Base-by-base conservation (phyloP, 64 coral and sea anemone genomes). In the Porites lutea region DNA sequence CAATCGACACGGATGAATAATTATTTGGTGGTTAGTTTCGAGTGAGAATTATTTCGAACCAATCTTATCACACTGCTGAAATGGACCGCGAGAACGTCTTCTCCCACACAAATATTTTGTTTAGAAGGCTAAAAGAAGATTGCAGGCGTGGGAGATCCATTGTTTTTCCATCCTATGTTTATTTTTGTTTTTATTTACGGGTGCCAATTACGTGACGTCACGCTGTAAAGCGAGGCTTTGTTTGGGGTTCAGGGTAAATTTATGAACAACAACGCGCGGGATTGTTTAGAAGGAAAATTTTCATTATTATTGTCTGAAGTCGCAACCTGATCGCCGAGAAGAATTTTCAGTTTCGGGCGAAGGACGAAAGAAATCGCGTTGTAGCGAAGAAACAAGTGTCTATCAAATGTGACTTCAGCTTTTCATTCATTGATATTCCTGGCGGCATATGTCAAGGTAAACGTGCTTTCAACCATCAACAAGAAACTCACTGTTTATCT, bases 151-250 rank as follows among this genome's bases (percentile, higher is more conserved):
- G 21, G 48, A 89, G 13, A 3, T 37, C 37, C 66, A 89, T 96
- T 86, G 61, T 62, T 96, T 86, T 53, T 50, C 85, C 60, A 59
- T 61, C 71, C 88, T 97, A 52, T 97, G 95, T 97, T 97, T 97
- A 94, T 97, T 97, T 97, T 97, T 97, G 95, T 97, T 97, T 94
- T 97, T 97, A 97, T 97, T 97, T 97, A 97, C 95, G 93, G 95
- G 95, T 97, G 95, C 95, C 95, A 97, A 97, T 97, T 89, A 97
- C 88, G 89, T 97, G 95, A 97, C 95, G 95, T 97, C 95, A 97
- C 75, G 87, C 71, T 92, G 84, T 83, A 94, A 95, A 82, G 92
- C 87, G 91, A 93, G 91, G 91, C 91, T 93, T 93, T 97, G 95
- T 97, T 97, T 97, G 95, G 94, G 83, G 65, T 86, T 88, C 74